Percentiles rank a stretch among this genome's conserved stretches.
Evolutionary conservation across 2,888 invertebrate genomes (phyloP).

Genomic region (Charanyca ferruginea): DNA sequence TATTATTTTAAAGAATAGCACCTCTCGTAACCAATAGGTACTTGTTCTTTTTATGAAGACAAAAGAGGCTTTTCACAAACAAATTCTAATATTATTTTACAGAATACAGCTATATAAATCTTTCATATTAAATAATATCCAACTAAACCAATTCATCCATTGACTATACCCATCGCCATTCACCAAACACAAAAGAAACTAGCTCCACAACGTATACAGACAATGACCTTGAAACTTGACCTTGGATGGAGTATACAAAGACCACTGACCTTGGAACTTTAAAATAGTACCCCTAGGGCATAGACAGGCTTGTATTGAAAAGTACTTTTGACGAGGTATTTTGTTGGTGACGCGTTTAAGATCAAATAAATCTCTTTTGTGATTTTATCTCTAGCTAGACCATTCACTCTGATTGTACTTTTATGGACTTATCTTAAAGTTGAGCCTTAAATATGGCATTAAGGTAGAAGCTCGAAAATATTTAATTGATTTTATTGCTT

Average conservation of each 20-base stretch:
- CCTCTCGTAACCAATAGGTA: too few species aligned
- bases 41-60: too few species aligned
- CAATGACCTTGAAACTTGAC: slow-evolving; percentile 34
- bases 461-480: too few species aligned
- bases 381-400: neutral
- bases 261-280: slow-evolving; percentile 40
- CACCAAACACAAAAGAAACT: slow-evolving; percentile 40
- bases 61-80: neutral
- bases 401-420: slow-evolving; percentile 6
- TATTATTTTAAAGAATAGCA: too few species aligned
- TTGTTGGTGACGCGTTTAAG: slow-evolving; percentile 3
- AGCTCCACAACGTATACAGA: slow-evolving; percentile 36
- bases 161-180: slow-evolving; percentile 11
- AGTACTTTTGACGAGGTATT: slow-evolving; percentile 22
- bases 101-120: neutral
- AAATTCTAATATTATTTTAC: neutral
- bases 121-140: neutral
- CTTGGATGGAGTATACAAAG: slow-evolving; percentile 20
- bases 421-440: neutral
- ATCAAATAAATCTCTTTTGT: neutral
- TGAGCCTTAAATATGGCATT: neutral
- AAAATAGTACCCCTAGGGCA: slow-evolving; percentile 32
- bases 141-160: slow-evolving; percentile 2
- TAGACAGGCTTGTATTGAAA: slow-evolving; percentile 35
- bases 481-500: too few species aligned